Evolutionary conservation across 1,140 invertebrate species (phyloP).

Genomic region (Sesamia nonagrioides): DNA sequence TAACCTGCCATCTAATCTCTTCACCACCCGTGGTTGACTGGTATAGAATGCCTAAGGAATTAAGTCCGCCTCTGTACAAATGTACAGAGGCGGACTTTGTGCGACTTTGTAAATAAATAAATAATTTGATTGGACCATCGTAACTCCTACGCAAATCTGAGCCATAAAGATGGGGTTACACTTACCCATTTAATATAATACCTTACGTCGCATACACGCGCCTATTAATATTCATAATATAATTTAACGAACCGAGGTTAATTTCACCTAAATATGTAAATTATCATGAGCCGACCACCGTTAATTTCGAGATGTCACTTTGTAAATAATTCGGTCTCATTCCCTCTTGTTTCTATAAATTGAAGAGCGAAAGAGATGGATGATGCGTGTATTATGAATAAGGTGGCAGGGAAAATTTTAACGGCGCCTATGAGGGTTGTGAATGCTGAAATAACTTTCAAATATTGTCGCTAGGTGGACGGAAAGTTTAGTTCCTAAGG

Average conservation of each 20-base stretch:
- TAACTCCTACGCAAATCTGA: conserved; percentile 68
- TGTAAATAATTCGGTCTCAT: conserved; percentile 77
- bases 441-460: conserved; percentile 87
- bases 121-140: conserved; percentile 15
- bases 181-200: conserved; percentile 75
- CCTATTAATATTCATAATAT: conserved; percentile 88
- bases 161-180: conserved; percentile 73
- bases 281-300: conserved; percentile 87
- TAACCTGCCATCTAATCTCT: too few relatives aligned
- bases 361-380: conserved; percentile 60
- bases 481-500: conserved; percentile 84
- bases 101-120: too few relatives aligned
- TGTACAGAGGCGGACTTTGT: too few relatives aligned
- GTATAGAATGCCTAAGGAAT: too few relatives aligned
- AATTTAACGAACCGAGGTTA: conserved; percentile 86
- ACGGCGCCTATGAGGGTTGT: conserved; percentile 87
- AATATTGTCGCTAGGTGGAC: conserved; percentile 87
- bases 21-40: too few relatives aligned
- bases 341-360: conserved; percentile 51
- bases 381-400: conserved; percentile 84
- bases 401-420: conserved; percentile 87
- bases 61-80: too few relatives aligned
- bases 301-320: conserved; percentile 85
- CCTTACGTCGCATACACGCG: conserved; percentile 71
- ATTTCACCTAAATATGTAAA: conserved; percentile 88